Evolutionary conservation across 2,888 invertebrate species (phyloP), one percentile per base, ranked within the genome.

Genomic region (Odontocerum albicorne): DNA sequence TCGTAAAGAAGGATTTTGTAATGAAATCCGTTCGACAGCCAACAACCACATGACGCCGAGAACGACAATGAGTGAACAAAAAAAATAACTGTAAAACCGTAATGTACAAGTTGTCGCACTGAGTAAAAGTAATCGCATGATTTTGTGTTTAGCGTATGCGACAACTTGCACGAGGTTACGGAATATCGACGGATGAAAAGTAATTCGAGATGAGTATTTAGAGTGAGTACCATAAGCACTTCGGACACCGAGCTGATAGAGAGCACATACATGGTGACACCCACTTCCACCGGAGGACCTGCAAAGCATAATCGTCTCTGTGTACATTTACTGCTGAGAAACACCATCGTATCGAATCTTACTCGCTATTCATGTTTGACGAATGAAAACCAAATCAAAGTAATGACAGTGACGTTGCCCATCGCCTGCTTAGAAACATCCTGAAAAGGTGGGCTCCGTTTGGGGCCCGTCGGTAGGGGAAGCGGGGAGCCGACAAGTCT

Each of bases 241-340:
- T 96, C 96, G 80, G 94, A 95, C 81, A 96, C 92, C 79, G 94
- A 93, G 84, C 93, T 92, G 87, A 96, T 96, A 83, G 92, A 92
- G 82, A 95, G 89, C 82, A 96, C 94, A 85, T 93, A 94, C 90
- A 96, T 93, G 82, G 95, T 95, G 83, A 96, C 92, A 78, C 94
- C 93, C 77, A 96, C 95, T 80, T 92, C 93, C 82, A 96, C 96
- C 74, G 96, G 93, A 79, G 90, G 90, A 87, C 92, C 94, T 95
- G 90, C 79, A 92, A 87, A 82, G 75, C 75, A 77, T 44, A 57
- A 57, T 54, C 54, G 60, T 54, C 54, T 54, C 31, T 42, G 49
- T 54, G 59, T 57, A 57, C 71, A 73, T 70, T 72, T 68, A 47
- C 32, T 39, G 15, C 4, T 31, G 43, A 44, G 21, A 33, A 35